Evolutionary conservation across 2,888 invertebrate genomes (phyloP).

Genomic region (Acanthosepion esculentum): DNA sequence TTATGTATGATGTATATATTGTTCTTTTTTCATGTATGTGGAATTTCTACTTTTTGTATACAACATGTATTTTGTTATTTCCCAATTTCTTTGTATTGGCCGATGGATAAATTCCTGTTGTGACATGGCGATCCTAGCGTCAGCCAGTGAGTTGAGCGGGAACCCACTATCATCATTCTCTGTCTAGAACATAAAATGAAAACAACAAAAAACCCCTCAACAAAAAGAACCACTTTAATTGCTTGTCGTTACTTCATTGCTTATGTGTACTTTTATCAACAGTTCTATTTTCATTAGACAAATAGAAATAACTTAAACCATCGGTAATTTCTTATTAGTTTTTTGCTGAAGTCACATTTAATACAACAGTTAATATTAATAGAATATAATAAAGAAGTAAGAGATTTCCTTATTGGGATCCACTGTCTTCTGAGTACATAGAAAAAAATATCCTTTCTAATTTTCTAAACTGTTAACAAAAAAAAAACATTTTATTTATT

Average conservation of each 20-base stretch:
- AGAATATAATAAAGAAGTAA: too few species aligned
- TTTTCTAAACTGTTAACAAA: too few species aligned
- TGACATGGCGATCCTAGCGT: slow-evolving; percentile 45
- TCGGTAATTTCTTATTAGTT: too few species aligned
- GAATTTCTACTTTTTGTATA: background rate
- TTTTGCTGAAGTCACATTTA: too few species aligned
- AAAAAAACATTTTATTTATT: too few species aligned
- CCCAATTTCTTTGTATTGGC: slow-evolving; percentile 4
- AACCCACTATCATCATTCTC: background rate
- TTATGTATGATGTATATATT: background rate
- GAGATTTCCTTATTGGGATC: too few species aligned
- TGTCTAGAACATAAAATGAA: background rate
- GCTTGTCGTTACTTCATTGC: background rate
- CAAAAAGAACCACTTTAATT: background rate
- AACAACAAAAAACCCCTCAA: background rate
- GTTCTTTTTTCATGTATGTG: background rate
- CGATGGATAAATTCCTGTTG: slow-evolving; percentile 45
- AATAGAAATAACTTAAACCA: too few species aligned
- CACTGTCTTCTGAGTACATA: too few species aligned
- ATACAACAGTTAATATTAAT: too few species aligned
- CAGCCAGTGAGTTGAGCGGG: slow-evolving; percentile 46
- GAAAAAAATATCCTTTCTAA: too few species aligned
- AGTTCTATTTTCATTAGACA: too few species aligned
- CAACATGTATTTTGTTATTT: background rate
- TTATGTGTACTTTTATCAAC: background rate